Evolutionary conservation across 2,113 vertebrate species (phyloP).

Genomic region (Erinaceus europaeus): DNA sequence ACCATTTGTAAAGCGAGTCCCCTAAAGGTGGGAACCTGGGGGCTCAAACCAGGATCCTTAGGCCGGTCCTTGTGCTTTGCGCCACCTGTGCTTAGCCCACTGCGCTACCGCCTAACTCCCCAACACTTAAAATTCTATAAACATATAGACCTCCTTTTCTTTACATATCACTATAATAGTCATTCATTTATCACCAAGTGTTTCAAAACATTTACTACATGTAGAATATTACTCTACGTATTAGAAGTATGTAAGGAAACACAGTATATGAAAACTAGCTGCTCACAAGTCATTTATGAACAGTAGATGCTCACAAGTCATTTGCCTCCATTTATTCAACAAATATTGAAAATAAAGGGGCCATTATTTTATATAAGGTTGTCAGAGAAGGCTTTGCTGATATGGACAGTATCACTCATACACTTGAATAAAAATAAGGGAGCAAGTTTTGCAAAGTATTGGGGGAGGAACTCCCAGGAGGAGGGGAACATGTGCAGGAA

Average conservation of each 20-base stretch:
- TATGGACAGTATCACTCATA: not conserved
- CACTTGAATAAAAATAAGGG: not conserved
- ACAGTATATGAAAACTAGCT: conserved; percentile 23
- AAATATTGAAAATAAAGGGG: not conserved
- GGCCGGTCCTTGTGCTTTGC: no score
- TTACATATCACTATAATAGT: not conserved
- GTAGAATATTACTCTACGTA: not conserved
- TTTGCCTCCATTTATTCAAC: conserved; percentile 29
- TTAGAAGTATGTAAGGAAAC: not conserved
- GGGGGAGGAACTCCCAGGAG: not conserved
- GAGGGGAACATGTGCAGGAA: not conserved
- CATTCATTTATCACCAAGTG: not conserved
- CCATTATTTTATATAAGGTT: not conserved
- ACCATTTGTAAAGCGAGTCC: no score
- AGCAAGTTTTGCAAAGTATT: not conserved
- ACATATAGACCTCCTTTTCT: not conserved
- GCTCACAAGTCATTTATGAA: not conserved
- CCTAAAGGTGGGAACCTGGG: no score
- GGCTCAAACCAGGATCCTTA: no score
- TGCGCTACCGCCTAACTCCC: not conserved
- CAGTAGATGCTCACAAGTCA: not conserved
- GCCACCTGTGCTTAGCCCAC: no score
- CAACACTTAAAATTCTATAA: not conserved
- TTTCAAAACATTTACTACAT: conserved; percentile 4
- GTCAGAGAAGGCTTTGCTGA: not conserved